Evolutionary conservation across 2,113 vertebrate species (phyloP).

Genomic region (Morone chrysops): DNA sequence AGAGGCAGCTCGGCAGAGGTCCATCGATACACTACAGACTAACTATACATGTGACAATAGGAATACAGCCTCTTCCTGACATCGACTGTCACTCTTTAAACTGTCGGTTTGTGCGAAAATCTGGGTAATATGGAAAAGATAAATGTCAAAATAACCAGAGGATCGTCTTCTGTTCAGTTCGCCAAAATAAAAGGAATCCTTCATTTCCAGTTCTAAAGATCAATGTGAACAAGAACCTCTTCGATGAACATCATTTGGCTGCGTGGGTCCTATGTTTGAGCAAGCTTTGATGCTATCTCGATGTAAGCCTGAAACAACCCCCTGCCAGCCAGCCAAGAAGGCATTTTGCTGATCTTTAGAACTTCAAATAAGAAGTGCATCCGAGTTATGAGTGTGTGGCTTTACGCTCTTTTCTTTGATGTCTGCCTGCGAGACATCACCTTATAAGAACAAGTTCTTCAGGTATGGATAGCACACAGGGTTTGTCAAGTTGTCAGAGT

Average conservation of each 20-base stretch:
- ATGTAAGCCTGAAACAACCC: neutral
- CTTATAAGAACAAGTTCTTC: neutral
- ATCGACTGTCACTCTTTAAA: neutral
- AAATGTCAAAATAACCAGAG: neutral
- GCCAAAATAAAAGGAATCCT: neutral
- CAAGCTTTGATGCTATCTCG: neutral
- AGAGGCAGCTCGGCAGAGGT: constrained; percentile 27
- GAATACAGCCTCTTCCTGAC: neutral
- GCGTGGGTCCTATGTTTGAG: neutral
- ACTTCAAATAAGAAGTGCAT: constrained; percentile 5
- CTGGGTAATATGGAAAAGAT: neutral
- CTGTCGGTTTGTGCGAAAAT: neutral
- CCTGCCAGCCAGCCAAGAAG: neutral
- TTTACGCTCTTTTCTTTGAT: neutral
- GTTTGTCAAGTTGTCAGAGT: neutral
- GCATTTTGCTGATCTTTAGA: neutral
- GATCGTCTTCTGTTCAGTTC: neutral
- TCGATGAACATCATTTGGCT: neutral
- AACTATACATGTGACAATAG: neutral
- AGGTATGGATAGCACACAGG: neutral
- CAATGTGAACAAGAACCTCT: neutral
- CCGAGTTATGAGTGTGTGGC: neutral
- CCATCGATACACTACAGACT: neutral
- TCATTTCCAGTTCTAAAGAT: neutral
- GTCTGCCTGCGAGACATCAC: constrained; percentile 4